Conservation (phyloP, 2,888 invertebrate genomes). For the Andrena camellia region DNA sequence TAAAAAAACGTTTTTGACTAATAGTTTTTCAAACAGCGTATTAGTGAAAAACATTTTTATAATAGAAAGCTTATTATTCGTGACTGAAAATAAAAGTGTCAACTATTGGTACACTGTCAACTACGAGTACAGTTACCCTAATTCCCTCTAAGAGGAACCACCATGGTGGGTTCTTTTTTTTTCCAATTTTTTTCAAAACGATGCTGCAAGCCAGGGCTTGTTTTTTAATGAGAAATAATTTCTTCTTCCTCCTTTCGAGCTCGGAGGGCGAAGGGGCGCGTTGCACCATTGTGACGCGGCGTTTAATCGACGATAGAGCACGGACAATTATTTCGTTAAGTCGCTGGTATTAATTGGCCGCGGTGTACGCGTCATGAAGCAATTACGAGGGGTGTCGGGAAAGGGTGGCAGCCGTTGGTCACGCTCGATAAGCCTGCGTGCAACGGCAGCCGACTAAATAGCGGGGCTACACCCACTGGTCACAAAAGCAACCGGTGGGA, state of each 20-base stretch:
- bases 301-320: conserved; percentile 46
- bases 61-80: no score
- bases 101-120: no score
- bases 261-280: background rate
- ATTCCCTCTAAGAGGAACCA: no score
- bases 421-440: conserved; percentile 67
- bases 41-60: no score
- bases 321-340: conserved; percentile 67
- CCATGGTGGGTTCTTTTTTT: no score
- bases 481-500: conserved; percentile 37
- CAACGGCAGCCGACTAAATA: conserved; percentile 12
- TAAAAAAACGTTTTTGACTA: no score
- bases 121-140: no score
- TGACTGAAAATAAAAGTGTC: no score
- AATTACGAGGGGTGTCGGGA: conserved; percentile 64
- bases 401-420: conserved; percentile 58
- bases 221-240: background rate
- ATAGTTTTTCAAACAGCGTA: no score
- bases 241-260: background rate
- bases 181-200: no score
- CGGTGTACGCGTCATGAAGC: conserved; percentile 55
- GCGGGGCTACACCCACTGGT: conserved; percentile 32
- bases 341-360: conserved; percentile 68
- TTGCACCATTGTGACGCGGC: conserved; percentile 17
- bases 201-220: background rate